These are phyloP conservation scores for Brenthis hecate DNA, from an alignment of 2,888 invertebrate species.

Conservation along the genomic window DNA sequence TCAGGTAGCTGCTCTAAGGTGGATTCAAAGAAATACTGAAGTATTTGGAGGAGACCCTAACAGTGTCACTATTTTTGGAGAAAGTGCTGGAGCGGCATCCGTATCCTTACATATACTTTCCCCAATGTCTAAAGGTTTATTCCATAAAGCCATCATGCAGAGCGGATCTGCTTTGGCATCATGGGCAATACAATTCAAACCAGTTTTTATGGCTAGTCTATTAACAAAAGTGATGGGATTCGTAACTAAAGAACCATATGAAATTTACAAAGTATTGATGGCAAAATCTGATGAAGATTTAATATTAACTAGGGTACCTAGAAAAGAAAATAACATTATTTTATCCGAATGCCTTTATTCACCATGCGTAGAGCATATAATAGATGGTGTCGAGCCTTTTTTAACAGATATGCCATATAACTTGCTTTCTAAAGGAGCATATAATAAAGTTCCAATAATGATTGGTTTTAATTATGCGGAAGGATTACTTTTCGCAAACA, in stretches of 20 bases:
- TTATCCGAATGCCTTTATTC: slow-evolving; percentile 59
- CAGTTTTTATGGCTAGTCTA: slow-evolving; percentile 59
- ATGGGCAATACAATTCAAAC: slow-evolving; percentile 65
- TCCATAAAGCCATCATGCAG: slow-evolving; percentile 67
- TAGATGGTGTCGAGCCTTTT: slow-evolving; percentile 66
- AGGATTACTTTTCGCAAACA: slow-evolving; percentile 55
- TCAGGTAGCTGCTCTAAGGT: slow-evolving; percentile 63
- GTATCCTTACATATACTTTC: slow-evolving; percentile 66
- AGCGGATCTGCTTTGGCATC: slow-evolving; percentile 65
- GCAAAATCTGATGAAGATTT: slow-evolving; percentile 59
- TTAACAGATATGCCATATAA: slow-evolving; percentile 59
- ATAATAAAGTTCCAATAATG: slow-evolving; percentile 66
- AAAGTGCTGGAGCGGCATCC: slow-evolving; percentile 67
- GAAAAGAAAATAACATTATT: slow-evolving; percentile 53
- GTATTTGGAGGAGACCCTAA: slow-evolving; percentile 66
- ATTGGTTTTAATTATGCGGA: slow-evolving; percentile 61
- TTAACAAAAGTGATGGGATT: slow-evolving; percentile 61
- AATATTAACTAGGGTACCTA: slow-evolving; percentile 59
- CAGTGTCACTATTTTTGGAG: slow-evolving; percentile 67
- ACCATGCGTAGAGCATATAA: slow-evolving; percentile 59
- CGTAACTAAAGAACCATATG: slow-evolving; percentile 54
- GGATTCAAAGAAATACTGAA: slow-evolving; percentile 61
- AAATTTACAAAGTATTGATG: slow-evolving; percentile 59
- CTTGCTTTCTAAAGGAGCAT: slow-evolving; percentile 54
- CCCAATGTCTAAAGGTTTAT: slow-evolving; percentile 66